phyloP scores from a whole-genome alignment of 2,888 invertebrate genomes.

The Trissonchulus latispiculum region DNA sequence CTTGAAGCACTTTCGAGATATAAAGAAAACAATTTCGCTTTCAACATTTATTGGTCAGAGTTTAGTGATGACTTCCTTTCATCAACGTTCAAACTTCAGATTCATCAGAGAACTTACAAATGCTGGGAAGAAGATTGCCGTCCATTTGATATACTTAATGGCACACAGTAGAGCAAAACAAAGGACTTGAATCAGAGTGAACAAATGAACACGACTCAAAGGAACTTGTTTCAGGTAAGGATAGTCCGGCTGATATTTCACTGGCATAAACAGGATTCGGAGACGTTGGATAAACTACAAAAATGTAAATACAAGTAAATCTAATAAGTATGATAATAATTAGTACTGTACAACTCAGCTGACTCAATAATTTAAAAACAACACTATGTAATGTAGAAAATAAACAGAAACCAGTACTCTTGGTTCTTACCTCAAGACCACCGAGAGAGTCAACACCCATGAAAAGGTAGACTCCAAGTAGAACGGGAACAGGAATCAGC shows the following conservation, averaged over 20 bases:
- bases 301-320: background rate
- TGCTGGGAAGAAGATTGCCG: constrained; percentile 18
- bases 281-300: constrained; percentile 77
- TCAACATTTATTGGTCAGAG: no score
- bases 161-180: constrained; percentile 49
- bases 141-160: constrained; percentile 65
- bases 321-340: no score
- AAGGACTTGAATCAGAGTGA: constrained; percentile 43
- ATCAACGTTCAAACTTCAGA: no score
- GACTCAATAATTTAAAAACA: no score
- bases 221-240: constrained; percentile 24
- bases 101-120: constrained; percentile 23
- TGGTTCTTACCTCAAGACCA: constrained; percentile 4
- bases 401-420: no score
- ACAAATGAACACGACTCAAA: constrained; percentile 39
- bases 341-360: no score
- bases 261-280: constrained; percentile 54
- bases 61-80: no score
- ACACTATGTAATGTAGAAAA: no score
- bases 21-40: background rate
- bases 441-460: constrained; percentile 2
- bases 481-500: background rate
- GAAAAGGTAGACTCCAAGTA: constrained; percentile 2
- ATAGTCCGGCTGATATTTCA: constrained; percentile 32
- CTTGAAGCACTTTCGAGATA: background rate